Conservation (phyloP, 2,797 vertebrate genomes). For the Protonibea diacanthus region DNA sequence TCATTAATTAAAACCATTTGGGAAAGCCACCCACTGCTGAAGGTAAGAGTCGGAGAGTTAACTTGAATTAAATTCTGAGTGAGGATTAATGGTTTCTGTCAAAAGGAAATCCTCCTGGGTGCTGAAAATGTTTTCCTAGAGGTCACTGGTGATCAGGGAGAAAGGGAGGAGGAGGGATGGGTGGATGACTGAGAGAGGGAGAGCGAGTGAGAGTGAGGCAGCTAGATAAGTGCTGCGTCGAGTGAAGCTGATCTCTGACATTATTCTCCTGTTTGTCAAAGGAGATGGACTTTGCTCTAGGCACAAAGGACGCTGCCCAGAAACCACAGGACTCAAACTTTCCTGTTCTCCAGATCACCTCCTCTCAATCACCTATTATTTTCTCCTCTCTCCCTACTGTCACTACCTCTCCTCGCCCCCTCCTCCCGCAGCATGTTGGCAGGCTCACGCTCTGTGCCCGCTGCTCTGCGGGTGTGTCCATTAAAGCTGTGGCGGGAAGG, state of each 20-base stretch:
- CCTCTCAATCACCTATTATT: constrained; percentile 1
- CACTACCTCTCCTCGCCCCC: neutral
- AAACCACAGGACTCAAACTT: constrained; percentile 12
- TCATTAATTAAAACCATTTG: constrained; percentile 46
- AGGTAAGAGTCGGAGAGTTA: constrained; percentile 33
- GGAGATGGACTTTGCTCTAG: constrained; percentile 13
- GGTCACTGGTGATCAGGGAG: constrained; percentile 56
- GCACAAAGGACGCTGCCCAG: neutral
- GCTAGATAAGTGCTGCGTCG: constrained; percentile 25
- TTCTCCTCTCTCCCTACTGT: neutral
- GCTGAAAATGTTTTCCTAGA: constrained; percentile 44
- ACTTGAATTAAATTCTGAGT: constrained; percentile 43
- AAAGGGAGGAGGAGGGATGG: neutral
- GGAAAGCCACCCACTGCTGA: constrained; percentile 33
- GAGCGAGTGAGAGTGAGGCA: neutral
- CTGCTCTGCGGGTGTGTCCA: constrained; percentile 73
- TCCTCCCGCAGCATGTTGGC: constrained; percentile 28
- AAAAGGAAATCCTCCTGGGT: constrained; percentile 45
- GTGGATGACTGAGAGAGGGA: neutral
- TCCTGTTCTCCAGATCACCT: constrained; percentile 8
- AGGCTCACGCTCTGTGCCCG: constrained; percentile 38
- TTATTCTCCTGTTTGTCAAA: constrained; percentile 23
- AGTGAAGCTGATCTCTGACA: constrained; percentile 21
- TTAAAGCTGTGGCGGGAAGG: constrained; percentile 75
- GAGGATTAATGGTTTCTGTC: constrained; percentile 65